A percentile compares a stretch with the other conserved stretches of the same genome.
These are phyloP conservation scores for Lithodes maja DNA, from an alignment of 2,888 invertebrate genomes.

Conservation along the genomic window DNA sequence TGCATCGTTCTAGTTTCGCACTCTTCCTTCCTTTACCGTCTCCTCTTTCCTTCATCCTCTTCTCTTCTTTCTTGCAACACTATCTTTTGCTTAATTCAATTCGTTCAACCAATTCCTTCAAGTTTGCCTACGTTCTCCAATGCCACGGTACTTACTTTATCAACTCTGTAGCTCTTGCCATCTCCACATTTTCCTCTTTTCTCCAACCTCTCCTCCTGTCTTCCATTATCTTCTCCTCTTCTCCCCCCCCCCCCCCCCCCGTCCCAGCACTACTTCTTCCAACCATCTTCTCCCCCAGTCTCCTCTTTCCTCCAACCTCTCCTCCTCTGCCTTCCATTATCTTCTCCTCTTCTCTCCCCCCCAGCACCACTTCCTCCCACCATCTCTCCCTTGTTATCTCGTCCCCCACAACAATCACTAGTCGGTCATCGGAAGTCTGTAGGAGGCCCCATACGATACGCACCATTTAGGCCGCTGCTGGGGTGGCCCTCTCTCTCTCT, in stretches of 20 bases:
- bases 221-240: not conserved
- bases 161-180: not conserved
- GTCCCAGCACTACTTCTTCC: not conserved
- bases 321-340: not conserved
- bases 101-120: no score
- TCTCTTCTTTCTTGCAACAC: not conserved
- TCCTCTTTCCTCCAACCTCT: not conserved
- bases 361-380: not conserved
- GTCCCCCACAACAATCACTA: slow-evolving; percentile 47
- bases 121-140: no score
- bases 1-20: not conserved
- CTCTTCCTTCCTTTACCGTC: not conserved
- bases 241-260: not conserved
- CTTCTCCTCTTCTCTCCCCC: not conserved
- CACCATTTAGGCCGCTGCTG: slow-evolving; percentile 49
- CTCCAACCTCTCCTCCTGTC: not conserved
- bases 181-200: not conserved
- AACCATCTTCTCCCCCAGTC: not conserved
- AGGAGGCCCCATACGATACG: slow-evolving; percentile 44
- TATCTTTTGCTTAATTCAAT: not conserved
- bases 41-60: slow-evolving; percentile 4
- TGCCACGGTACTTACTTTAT: no score
- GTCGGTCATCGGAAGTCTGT: slow-evolving; percentile 47
- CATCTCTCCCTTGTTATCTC: not conserved
- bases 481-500: slow-evolving; percentile 28